These are phyloP conservation scores for Spinibarbus caldwelli DNA, from an alignment of 2,797 vertebrate species.

Conservation along the genomic window DNA sequence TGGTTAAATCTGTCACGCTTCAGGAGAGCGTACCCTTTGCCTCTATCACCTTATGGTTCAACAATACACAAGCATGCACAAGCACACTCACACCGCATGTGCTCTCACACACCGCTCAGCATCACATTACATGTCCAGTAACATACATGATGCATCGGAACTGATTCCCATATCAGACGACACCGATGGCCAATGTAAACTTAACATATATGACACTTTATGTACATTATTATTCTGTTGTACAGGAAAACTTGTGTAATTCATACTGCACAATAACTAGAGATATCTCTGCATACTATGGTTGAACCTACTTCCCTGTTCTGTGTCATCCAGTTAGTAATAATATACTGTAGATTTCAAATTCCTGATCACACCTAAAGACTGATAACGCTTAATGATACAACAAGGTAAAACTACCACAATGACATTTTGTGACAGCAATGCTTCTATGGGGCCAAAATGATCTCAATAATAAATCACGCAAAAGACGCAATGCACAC, in stretches of 20 bases:
- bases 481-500: too few species aligned
- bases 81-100: neutral
- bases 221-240: neutral
- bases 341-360: too few species aligned
- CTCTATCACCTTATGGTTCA: constrained; percentile 65
- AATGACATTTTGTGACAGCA: too few species aligned
- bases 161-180: neutral
- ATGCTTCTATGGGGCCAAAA: too few species aligned
- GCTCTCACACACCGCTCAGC: neutral
- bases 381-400: neutral
- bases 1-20: constrained; percentile 93
- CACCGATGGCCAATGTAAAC: neutral
- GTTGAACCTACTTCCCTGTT: too few species aligned
- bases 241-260: neutral
- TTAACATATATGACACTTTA: neutral
- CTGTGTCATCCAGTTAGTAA: too few species aligned
- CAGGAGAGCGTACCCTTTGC: constrained; percentile 80
- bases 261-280: too few species aligned
- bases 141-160: neutral
- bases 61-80: constrained; percentile 43
- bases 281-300: too few species aligned
- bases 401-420: neutral
- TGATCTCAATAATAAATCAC: too few species aligned
- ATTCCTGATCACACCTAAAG: too few species aligned
- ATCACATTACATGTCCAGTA: neutral